Base-by-base conservation (phyloP, 2,113 vertebrate species). In the Panurus biarmicus region DNA sequence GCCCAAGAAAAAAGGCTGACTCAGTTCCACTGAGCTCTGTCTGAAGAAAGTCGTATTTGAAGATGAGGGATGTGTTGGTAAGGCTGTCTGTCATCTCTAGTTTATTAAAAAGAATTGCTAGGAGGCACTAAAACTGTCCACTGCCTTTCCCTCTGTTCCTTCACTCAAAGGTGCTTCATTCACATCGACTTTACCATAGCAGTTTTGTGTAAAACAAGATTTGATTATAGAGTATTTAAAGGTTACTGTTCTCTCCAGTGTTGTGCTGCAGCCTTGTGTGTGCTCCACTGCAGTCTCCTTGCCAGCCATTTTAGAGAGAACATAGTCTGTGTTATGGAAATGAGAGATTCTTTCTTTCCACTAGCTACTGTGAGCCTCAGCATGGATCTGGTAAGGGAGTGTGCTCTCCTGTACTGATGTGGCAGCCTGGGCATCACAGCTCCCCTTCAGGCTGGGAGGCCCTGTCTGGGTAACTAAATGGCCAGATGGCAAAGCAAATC, bases 81-180 rank as follows among this genome's bases (percentile, higher is more conserved):
- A 96, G 85, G 45, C 89, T 97, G 94, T 96, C 93, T 96, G 92
- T 97, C 91, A 96, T 91, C 84, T 94, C 87, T 73, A 91, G 83
- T 97, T 97, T 97, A 97, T 96, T 96, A 91, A 94, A 94, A 95
- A 97, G 82, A 64, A 97, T 83, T 93, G 94, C 80, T 96, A 77
- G 85, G 66, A 97, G 95, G 88, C 91, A 96, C 84, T 95, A 75
- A 96, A 96, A 87, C 96, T 97, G 95, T 95, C 97, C 89, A 94
- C 95, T 97, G 87, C 92, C 92, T 96, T 95, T 95, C 95, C 75
- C 89, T 97, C 93, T 96, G 42, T 84, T 95, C 96, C 77, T 95
- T 97, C 96, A 92, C 87, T 97, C 94, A 86, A 86, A 97, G 91
- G 94, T 95, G 96, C 94, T 98, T 96, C 89, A 81, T 91, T 95